Base-by-base conservation (phyloP, 2,797 vertebrate species). In the Uromys caudimaculatus region DNA sequence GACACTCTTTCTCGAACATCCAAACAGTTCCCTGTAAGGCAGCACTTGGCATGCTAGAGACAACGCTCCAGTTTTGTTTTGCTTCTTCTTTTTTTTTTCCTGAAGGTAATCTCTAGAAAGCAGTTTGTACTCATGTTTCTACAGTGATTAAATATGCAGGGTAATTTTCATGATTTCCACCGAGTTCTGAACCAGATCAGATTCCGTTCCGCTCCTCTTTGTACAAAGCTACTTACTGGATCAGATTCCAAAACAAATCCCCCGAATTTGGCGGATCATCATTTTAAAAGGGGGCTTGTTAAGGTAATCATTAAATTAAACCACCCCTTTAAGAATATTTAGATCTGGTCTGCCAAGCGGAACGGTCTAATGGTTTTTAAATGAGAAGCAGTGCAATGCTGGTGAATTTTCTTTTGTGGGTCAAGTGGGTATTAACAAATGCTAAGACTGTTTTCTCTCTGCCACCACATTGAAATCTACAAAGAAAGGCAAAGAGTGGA, bases 261-360 rank as follows among this genome's bases (percentile, higher is more conserved):
- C 98, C 98, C 95, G 98, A 99, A 99, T 99, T 99, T 99, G 98
- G 98, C 96, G 98, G 99, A 99, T 99, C 99, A 99, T 99, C 99
- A 99, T 99, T 99, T 99, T 99, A 99, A 99, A 99, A 99, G 98
- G 99, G 99, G 99, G 99, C 99, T 99, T 99, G 99, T 99, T 99
- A 99, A 99, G 98, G 99, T 99, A 99, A 99, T 99, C 99, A 99
- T 99, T 99, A 99, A 99, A 99, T 99, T 99, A 99, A 99, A 99
- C 99, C 99, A 99, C 99, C 99, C 99, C 99, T 99, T 99, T 99
- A 99, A 99, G 99, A 99, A 99, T 99, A 99, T 99, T 99, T 99
- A 99, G 99, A 99, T 98, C 98, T 99, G 99, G 99, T 99, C 99
- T 98, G 98, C 98, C 99, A 99, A 99, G 99, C 99, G 99, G 99